A percentile compares a stretch with the other conserved stretches of the same genome.
Evolutionary conservation across 2,113 vertebrate species (phyloP).

Genomic region (Sakesphorus luctuosus): DNA sequence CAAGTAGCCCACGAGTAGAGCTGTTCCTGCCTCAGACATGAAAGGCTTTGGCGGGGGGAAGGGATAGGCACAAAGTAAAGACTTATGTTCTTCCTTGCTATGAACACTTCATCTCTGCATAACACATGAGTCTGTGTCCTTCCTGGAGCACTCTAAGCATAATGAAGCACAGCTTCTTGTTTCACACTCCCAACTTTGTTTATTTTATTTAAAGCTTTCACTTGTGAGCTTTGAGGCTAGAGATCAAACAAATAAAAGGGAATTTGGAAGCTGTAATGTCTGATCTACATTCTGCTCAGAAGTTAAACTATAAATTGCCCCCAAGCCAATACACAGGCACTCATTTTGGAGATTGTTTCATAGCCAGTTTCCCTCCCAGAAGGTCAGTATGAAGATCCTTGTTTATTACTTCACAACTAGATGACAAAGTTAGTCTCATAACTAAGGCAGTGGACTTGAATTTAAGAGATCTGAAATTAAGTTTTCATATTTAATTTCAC

Average conservation of each 20-base stretch:
- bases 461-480: not conserved
- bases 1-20: not conserved
- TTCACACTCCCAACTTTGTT: conserved; percentile 46
- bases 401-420: not conserved
- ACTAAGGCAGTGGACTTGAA: not conserved
- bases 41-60: not conserved
- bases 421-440: not conserved
- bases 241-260: conserved; percentile 63
- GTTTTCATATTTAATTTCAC: not conserved
- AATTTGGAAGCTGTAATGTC: conserved; percentile 14
- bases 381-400: not conserved
- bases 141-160: not conserved
- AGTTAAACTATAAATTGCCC: conserved; percentile 31
- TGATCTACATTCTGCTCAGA: conserved; percentile 41
- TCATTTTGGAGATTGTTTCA: not conserved
- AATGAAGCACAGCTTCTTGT: conserved; percentile 4
- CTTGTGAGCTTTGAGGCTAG: conserved; percentile 43
- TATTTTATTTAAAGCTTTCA: conserved; percentile 58
- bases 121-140: not conserved
- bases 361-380: not conserved
- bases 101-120: not conserved
- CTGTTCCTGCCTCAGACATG: not conserved
- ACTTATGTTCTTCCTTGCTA: not conserved
- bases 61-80: not conserved
- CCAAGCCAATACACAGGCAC: not conserved